These are phyloP conservation scores for Drosophila anomalata DNA, from an alignment of 2,888 invertebrate genomes.

Conservation along the genomic window DNA sequence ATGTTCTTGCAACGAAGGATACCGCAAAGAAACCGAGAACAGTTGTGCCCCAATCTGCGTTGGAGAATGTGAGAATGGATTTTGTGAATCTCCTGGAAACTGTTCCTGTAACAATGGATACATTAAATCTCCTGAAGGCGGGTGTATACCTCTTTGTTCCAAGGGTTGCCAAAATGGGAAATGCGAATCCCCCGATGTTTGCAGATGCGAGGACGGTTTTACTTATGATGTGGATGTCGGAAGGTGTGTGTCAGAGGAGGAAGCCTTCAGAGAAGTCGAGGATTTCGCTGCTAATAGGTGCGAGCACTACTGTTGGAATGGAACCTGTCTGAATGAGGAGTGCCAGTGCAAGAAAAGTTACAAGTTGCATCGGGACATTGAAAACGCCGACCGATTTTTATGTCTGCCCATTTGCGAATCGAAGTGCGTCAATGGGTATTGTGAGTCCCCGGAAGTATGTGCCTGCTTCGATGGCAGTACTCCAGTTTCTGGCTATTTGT, in stretches of 20 bases:
- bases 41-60: conserved; percentile 1
- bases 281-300: conserved; percentile 14
- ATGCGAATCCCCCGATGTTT: conserved; percentile 88
- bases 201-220: conserved; percentile 87
- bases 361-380: conserved; percentile 24
- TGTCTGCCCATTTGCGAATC: conserved; percentile 54
- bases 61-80: conserved; percentile 12
- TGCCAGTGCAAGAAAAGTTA: conserved; percentile 46
- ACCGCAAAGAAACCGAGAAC: background rate
- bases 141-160: conserved; percentile 23
- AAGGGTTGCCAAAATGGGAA: conserved; percentile 61
- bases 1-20: conserved; percentile 13
- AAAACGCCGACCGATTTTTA: background rate
- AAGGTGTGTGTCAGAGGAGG: conserved; percentile 51
- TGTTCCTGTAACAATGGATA: conserved; percentile 37
- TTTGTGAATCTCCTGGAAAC: background rate
- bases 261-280: background rate
- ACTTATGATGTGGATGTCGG: conserved; percentile 77
- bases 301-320: conserved; percentile 47
- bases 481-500: conserved; percentile 34
- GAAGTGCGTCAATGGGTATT: conserved; percentile 50
- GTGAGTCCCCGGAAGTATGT: conserved; percentile 48
- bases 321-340: conserved; percentile 45
- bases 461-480: conserved; percentile 40
- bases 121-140: background rate